phyloP scores from a whole-genome alignment of 2,113 vertebrate species.

The Caloenas nicobarica region DNA sequence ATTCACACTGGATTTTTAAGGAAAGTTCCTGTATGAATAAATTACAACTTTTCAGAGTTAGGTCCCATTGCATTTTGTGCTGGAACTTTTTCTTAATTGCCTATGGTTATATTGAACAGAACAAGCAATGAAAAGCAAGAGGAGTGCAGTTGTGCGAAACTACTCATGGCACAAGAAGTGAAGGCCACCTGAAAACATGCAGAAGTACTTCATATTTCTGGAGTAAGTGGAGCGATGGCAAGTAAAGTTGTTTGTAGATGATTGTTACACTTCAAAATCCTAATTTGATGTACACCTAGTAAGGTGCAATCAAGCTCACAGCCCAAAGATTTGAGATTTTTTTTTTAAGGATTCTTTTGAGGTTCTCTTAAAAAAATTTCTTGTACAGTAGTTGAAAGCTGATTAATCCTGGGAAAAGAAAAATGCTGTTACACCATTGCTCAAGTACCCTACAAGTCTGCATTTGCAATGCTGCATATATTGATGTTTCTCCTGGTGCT shows the following conservation, averaged over 20 bases:
- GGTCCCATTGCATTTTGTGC: not conserved
- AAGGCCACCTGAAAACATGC: not conserved
- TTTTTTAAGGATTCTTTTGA: not conserved
- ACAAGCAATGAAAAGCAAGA: not conserved
- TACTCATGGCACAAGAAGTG: not conserved
- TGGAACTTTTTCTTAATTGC: not conserved
- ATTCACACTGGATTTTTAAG: not conserved
- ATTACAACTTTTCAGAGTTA: not conserved
- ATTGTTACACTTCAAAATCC: not conserved
- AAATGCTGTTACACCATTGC: not conserved
- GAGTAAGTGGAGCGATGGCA: not conserved
- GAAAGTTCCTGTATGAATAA: not conserved
- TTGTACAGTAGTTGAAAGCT: not conserved
- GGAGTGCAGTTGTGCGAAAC: not conserved
- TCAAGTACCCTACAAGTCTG: accelerated
- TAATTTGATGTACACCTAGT: not conserved
- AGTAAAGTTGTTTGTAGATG: not conserved
- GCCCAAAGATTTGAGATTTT: not conserved
- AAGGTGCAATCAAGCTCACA: too few species aligned
- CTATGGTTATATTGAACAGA: not conserved
- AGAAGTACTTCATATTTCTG: not conserved
- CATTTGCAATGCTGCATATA: not conserved
- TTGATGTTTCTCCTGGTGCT: not conserved
- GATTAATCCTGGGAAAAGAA: not conserved
- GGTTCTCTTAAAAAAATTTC: not conserved